Conservation (phyloP, 2,113 vertebrate species). For the Ptilorrhoa leucosticta region DNA sequence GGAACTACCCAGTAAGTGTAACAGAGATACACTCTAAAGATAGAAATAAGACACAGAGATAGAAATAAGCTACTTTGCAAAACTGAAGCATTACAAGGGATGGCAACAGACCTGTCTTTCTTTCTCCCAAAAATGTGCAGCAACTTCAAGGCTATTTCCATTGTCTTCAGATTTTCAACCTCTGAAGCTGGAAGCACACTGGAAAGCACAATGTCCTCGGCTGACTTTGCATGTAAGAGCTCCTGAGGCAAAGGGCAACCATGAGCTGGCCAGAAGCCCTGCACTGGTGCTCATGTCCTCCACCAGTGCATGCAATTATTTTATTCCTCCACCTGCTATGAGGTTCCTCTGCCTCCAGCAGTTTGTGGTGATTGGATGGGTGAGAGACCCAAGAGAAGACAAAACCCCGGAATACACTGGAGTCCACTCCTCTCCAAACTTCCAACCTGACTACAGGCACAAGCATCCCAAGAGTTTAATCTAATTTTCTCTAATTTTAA, state of each 20-base stretch:
- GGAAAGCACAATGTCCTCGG: neutral
- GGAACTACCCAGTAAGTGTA: neutral
- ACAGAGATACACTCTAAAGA: neutral
- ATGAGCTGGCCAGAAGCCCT: neutral
- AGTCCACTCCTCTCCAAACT: neutral
- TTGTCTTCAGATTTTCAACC: neutral
- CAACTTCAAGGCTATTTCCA: neutral
- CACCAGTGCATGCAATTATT: neutral
- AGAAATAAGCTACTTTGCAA: neutral
- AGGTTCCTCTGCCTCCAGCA: no score
- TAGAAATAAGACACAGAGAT: neutral
- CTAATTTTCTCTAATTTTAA: neutral
- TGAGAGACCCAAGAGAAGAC: neutral
- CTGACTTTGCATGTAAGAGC: accelerated
- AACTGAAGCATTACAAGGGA: neutral
- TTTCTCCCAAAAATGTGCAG: neutral
- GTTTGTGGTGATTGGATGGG: neutral
- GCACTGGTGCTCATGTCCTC: neutral
- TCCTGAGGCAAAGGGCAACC: neutral
- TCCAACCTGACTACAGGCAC: neutral
- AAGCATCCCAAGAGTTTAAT: neutral
- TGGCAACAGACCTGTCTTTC: neutral
- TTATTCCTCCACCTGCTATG: accelerated
- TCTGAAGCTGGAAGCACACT: neutral
- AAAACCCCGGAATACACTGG: neutral